These are phyloP conservation scores for Philantomba maxwellii DNA, from an alignment of 2,113 vertebrate species.

Conservation along the genomic window DNA sequence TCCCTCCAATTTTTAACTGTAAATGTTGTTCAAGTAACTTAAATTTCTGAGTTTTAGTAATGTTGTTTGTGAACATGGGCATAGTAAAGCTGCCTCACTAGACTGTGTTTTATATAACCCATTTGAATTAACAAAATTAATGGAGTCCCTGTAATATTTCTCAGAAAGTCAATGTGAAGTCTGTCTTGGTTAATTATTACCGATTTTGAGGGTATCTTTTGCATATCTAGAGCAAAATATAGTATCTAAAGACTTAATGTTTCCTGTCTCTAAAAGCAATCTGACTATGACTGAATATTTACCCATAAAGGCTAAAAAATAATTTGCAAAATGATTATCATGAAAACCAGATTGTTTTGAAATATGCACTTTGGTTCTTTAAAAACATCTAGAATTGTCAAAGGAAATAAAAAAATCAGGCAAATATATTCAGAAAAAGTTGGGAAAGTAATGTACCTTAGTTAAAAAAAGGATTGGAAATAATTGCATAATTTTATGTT, in stretches of 20 bases:
- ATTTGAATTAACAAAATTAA: background rate
- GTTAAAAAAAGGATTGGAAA: background rate
- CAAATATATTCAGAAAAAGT: background rate
- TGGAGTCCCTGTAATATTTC: background rate
- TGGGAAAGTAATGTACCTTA: background rate
- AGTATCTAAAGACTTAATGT: background rate
- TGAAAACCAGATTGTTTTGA: background rate
- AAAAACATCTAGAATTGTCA: background rate
- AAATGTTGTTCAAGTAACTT: background rate
- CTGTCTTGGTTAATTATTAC: background rate
- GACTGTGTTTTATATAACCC: background rate
- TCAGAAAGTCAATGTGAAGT: background rate
- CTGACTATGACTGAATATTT: background rate
- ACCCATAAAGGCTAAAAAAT: background rate
- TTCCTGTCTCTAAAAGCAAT: background rate
- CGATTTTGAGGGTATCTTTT: background rate
- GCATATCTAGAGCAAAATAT: background rate
- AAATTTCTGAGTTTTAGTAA: background rate
- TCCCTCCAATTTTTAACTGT: background rate
- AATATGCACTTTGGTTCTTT: background rate
- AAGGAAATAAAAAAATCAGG: background rate
- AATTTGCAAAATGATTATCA: background rate
- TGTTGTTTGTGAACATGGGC: background rate
- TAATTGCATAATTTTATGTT: background rate
- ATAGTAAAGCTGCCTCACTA: background rate